These are phyloP conservation scores for Digitonthophagus gazella DNA, from an alignment of 2,888 invertebrate genomes.

Conservation along the genomic window DNA sequence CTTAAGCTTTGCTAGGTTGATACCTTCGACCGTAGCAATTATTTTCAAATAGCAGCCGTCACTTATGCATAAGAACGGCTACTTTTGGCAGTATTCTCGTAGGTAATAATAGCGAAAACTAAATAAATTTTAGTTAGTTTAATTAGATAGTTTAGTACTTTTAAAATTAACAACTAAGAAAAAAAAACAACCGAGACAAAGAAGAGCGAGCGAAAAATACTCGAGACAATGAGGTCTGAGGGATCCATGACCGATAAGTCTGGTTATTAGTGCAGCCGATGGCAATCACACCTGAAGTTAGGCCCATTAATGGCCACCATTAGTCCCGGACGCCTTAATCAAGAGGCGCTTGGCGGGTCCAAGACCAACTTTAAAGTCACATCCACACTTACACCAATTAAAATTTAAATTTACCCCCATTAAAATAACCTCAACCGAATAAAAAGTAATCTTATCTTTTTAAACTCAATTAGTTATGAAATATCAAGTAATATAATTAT, in stretches of 20 bases:
- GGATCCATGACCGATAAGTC: slow-evolving; percentile 29
- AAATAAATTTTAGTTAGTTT: no score
- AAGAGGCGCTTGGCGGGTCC: slow-evolving; percentile 27
- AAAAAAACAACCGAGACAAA: not conserved
- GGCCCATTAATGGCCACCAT: slow-evolving; percentile 40
- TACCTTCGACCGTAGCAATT: no score
- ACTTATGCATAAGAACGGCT: no score
- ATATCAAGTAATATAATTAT: no score
- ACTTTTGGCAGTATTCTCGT: no score
- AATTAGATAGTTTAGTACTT: no score
- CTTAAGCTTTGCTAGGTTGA: no score
- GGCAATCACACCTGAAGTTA: slow-evolving; percentile 39
- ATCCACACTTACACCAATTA: not conserved
- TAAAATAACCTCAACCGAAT: not conserved
- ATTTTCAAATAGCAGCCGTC: no score
- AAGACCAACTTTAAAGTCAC: not conserved
- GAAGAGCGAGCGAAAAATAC: not conserved
- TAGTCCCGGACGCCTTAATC: slow-evolving; percentile 41
- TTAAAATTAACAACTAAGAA: no score
- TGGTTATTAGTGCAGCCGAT: slow-evolving; percentile 33
- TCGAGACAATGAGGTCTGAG: not conserved
- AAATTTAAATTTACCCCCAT: not conserved
- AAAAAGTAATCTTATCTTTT: no score
- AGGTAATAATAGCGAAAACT: no score
- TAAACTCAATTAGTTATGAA: no score